A percentile compares a stretch with the other conserved stretches of the same genome.
These are phyloP conservation scores for Cepaea hortensis DNA, from an alignment of 2,888 invertebrate genomes.

Conservation along the genomic window DNA sequence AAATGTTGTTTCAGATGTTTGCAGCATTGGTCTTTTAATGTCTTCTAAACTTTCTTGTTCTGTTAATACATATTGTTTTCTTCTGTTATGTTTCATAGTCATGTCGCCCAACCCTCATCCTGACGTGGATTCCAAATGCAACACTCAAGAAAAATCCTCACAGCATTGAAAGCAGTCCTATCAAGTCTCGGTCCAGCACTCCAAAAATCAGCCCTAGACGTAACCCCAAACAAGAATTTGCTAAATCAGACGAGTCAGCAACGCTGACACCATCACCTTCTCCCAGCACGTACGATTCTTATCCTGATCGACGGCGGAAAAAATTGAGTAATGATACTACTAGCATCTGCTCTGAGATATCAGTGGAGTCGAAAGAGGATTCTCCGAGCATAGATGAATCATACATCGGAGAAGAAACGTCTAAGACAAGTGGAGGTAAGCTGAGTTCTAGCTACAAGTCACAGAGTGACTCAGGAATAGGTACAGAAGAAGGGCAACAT, in stretches of 20 bases:
- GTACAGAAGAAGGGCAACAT: slow-evolving; percentile 36
- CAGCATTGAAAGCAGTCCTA: slow-evolving; percentile 75
- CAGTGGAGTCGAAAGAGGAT: slow-evolving; percentile 59
- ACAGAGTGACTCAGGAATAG: slow-evolving; percentile 66
- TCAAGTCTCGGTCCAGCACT: slow-evolving; percentile 62
- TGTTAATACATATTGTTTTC: not conserved
- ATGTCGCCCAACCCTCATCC: slow-evolving; percentile 84
- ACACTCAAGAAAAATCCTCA: slow-evolving; percentile 89
- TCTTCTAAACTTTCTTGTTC: no score
- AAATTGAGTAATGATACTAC: slow-evolving; percentile 61
- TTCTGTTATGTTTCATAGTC: slow-evolving; percentile 60
- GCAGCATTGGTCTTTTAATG: no score
- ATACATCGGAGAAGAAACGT: slow-evolving; percentile 56
- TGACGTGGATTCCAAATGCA: slow-evolving; percentile 96
- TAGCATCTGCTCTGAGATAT: slow-evolving; percentile 63
- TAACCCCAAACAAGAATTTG: slow-evolving; percentile 68
- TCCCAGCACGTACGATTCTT: slow-evolving; percentile 59
- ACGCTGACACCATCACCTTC: slow-evolving; percentile 61
- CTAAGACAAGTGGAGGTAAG: slow-evolving; percentile 51
- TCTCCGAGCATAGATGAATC: slow-evolving; percentile 54
- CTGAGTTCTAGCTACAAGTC: slow-evolving; percentile 62
- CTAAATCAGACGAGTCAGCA: slow-evolving; percentile 58
- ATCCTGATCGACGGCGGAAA: slow-evolving; percentile 43
- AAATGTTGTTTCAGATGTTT: no score
- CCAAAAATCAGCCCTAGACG: slow-evolving; percentile 68